Conservation (phyloP, 2,888 invertebrate species). For the Heterodera filipjevi region DNA sequence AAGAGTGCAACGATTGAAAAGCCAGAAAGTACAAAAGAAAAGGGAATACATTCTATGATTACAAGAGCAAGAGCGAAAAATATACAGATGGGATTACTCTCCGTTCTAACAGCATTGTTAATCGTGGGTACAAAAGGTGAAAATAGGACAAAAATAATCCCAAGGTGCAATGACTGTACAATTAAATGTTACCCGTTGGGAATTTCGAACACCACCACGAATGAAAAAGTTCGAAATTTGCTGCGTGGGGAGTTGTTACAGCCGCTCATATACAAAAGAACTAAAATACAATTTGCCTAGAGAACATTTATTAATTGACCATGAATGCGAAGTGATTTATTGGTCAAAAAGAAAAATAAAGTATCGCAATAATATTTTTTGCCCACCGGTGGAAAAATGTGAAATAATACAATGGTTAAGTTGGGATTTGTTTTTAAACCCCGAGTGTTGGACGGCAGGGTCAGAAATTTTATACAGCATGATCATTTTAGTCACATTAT, state of each 20-base stretch:
- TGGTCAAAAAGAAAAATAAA: neutral
- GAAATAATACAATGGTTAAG: too few relatives aligned
- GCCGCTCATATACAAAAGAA: neutral
- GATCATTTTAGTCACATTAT: neutral
- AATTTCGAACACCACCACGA: neutral
- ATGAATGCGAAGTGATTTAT: neutral
- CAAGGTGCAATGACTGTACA: neutral
- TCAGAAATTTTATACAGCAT: neutral
- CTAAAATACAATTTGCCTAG: neutral
- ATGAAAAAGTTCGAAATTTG: neutral
- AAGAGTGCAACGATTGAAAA: neutral
- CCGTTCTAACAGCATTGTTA: too few relatives aligned
- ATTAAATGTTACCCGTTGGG: neutral
- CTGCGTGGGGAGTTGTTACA: neutral
- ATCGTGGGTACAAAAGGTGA: neutral
- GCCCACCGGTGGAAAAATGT: neutral
- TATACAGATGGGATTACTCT: neutral
- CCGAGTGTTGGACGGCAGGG: neutral
- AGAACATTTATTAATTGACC: neutral
- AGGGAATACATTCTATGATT: neutral
- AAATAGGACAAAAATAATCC: neutral
- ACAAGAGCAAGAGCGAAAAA: neutral
- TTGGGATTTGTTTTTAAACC: slow-evolving; percentile 5
- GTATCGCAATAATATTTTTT: neutral
- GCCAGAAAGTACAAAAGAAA: neutral